Evolutionary conservation across 1,140 invertebrate species (phyloP).

Genomic region (Zophobas atratus): DNA sequence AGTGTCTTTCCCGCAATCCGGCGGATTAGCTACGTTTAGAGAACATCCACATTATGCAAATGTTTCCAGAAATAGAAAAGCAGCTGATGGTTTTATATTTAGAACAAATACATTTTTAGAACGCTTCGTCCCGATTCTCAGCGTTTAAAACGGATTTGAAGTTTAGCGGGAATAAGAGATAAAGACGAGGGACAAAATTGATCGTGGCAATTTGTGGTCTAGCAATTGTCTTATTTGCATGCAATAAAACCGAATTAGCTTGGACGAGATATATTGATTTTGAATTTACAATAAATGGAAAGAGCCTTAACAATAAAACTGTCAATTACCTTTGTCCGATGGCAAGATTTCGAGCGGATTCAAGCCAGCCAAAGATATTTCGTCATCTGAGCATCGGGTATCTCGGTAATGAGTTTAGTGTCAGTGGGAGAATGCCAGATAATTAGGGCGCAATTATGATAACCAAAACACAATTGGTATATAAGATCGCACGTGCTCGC

Average conservation of each 20-base stretch:
- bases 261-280: neutral
- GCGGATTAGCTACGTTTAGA: too few relatives aligned
- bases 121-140: too few relatives aligned
- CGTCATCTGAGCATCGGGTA: constrained; percentile 27
- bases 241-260: constrained; percentile 18
- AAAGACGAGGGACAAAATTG: constrained; percentile 2
- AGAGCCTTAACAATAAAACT: constrained; percentile 18
- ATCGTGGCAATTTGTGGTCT: constrained; percentile 16
- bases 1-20: too few relatives aligned
- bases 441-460: constrained; percentile 41
- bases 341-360: constrained; percentile 31
- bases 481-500: constrained; percentile 29
- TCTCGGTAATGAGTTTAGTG: constrained; percentile 39
- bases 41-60: too few relatives aligned
- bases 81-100: too few relatives aligned
- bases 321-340: constrained; percentile 33
- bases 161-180: too few relatives aligned
- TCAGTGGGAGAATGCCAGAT: constrained; percentile 34
- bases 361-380: constrained; percentile 28
- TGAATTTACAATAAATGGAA: neutral
- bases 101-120: too few relatives aligned
- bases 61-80: too few relatives aligned
- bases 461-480: constrained; percentile 27
- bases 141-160: too few relatives aligned
- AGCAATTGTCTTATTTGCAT: constrained; percentile 23